phyloP scores from a whole-genome alignment of 2,797 vertebrate genomes.

The Dallia pectoralis region DNA sequence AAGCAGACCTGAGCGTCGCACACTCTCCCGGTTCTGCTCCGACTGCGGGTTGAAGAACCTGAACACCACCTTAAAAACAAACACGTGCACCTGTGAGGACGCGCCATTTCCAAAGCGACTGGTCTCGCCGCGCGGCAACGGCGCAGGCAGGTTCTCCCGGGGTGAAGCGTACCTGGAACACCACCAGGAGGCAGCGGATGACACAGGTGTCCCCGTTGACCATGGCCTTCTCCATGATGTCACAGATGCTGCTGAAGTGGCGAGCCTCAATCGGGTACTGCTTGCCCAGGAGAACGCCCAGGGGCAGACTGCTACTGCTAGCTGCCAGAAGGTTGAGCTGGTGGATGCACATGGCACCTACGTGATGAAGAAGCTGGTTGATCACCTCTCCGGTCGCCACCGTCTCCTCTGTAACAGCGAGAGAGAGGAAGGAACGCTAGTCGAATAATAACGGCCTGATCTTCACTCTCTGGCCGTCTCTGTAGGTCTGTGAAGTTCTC shows the following conservation, averaged over 20 bases:
- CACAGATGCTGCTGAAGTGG: constrained; percentile 96
- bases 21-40: constrained; percentile 90
- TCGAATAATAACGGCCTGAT: background rate
- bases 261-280: constrained; percentile 95
- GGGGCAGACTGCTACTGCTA: constrained; percentile 86
- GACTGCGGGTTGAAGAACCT: constrained; percentile 97
- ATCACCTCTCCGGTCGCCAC: constrained; percentile 92
- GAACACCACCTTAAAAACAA: constrained; percentile 88
- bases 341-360: constrained; percentile 99
- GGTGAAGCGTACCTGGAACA: constrained; percentile 86
- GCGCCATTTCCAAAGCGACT: background rate
- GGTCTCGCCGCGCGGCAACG: background rate
- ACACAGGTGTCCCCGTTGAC: constrained; percentile 94
- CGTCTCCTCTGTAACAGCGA: constrained; percentile 80
- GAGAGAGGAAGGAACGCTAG: background rate
- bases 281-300: constrained; percentile 89
- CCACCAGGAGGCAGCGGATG: constrained; percentile 94
- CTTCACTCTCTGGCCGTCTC: background rate
- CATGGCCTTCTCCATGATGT: constrained; percentile 99
- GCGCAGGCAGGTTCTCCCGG: background rate
- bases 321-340: constrained; percentile 93
- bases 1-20: constrained; percentile 87
- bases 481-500: background rate
- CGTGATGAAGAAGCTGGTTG: constrained; percentile 96
- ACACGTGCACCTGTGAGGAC: background rate